Evolutionary conservation across 2,797 vertebrate genomes (phyloP), one percentile per base, ranked within the genome.

Genomic region (Onychomys leucogaster): DNA sequence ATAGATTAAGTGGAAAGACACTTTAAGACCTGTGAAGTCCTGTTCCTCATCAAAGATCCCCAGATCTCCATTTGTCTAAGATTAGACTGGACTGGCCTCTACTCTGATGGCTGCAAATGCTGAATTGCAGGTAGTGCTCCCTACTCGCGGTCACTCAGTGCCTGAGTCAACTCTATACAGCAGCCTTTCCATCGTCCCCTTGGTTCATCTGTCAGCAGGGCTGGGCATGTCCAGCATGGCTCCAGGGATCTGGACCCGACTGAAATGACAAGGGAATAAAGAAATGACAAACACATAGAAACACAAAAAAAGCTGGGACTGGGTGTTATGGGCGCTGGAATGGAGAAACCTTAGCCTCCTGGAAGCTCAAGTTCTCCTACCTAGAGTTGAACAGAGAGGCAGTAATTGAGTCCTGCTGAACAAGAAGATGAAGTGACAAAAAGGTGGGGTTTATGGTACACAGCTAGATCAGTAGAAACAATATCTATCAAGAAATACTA

Each of bases 91-190:
- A n/a, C 27, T 43, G 29, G 10, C n/a, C 81, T 80, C 87, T 34
- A 23, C 37, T 94, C 29, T 63, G 49, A 21, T 21, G 37, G 19
- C 41, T 78, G 19, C 13, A n/a, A 14, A 85, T 94, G 61, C 59
- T 10, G 6, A 34, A 12, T 21, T 78, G 61, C 16, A 19, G 1
- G 61, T 12, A 19, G 1, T 1, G 0, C 2, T 37, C 23, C 11
- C 19, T 92, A 3, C 4, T n/a, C 43, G 2, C 59, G 85, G 2
- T 43, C 32, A 5, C 71, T 41, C 14, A 6, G 37, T 49, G 83
- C 16, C 32, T 25, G 6, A 12, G 4, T 37, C 11, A 46, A 2
- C 61, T 76, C 46, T 57, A 0, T 27, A 21, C 29, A 32, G 4
- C 23, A 43, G 21, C 55, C 55, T 76, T 78, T n/a, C 19, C 5